phyloP scores from a whole-genome alignment of 2,797 vertebrate genomes.

The Kryptopterus vitreolus region DNA sequence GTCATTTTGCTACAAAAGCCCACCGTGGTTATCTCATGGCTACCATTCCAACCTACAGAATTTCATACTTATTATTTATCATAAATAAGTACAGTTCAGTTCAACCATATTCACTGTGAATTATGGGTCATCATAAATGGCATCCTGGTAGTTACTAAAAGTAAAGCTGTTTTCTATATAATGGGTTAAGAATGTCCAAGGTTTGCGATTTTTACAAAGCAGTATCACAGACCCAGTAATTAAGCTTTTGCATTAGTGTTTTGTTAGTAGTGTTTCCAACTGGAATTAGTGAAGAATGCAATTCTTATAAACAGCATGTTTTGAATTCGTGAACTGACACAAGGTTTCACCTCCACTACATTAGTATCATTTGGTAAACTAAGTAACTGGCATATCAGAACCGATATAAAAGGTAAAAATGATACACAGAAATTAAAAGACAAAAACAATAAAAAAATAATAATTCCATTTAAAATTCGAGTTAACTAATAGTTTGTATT shows the following conservation, averaged over 20 bases:
- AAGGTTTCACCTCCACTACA: neutral
- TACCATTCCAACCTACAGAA: neutral
- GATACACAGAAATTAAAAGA: neutral
- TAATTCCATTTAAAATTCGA: constrained; percentile 2
- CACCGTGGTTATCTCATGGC: neutral
- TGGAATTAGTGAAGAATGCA: neutral
- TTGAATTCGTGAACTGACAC: neutral
- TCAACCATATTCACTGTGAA: neutral
- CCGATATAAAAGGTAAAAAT: constrained; percentile 21
- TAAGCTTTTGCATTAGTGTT: neutral
- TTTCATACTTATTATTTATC: constrained; percentile 21
- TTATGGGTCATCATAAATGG: neutral
- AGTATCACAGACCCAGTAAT: neutral
- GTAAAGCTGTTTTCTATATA: neutral
- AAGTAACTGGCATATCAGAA: neutral
- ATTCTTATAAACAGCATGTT: neutral
- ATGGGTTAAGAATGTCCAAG: neutral
- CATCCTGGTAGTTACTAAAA: neutral
- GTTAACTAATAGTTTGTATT: neutral
- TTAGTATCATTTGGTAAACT: constrained; percentile 22
- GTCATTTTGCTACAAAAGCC: constrained; percentile 40
- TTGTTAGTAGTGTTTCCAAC: neutral
- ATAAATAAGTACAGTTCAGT: constrained; percentile 11
- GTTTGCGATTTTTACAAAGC: neutral
- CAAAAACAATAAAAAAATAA: neutral